Percentiles rank a stretch among this genome's conserved stretches.
These are phyloP conservation scores for Egretta garzetta DNA, from an alignment of 2,113 vertebrate genomes.

Conservation along the genomic window DNA sequence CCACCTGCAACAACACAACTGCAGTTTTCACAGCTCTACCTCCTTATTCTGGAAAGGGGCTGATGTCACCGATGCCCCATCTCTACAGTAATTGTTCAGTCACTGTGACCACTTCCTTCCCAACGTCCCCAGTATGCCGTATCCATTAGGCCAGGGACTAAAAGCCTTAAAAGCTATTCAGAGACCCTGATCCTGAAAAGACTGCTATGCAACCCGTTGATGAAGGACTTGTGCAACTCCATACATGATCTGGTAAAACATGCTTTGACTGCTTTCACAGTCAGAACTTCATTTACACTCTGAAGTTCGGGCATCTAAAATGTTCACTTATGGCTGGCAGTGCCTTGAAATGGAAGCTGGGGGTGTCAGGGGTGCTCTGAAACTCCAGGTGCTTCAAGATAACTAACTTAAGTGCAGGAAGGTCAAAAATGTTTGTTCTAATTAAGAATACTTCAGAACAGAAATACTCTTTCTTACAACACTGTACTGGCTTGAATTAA, in stretches of 20 bases:
- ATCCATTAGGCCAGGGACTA: not conserved
- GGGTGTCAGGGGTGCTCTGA: not conserved
- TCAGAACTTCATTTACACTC: not conserved
- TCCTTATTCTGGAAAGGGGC: not conserved
- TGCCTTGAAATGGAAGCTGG: not conserved
- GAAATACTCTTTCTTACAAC: not conserved
- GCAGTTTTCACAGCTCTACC: not conserved
- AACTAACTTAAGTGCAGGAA: not conserved
- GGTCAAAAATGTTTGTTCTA: not conserved
- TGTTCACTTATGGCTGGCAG: not conserved
- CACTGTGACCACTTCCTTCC: not conserved
- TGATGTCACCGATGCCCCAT: not conserved
- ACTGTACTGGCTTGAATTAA: not conserved
- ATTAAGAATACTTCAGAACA: not conserved
- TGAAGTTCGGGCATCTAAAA: not conserved
- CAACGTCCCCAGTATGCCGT: rapidly evolving
- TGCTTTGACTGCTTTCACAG: not conserved
- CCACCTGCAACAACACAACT: not conserved
- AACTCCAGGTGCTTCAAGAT: not conserved
- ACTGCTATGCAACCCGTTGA: not conserved
- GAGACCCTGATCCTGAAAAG: not conserved
- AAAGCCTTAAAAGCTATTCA: not conserved
- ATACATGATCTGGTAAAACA: not conserved
- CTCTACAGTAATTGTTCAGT: not conserved
- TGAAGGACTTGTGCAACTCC: not conserved